phyloP scores from a whole-genome alignment of 2,888 invertebrate species.

The Thecocarcelia acutangulata region DNA sequence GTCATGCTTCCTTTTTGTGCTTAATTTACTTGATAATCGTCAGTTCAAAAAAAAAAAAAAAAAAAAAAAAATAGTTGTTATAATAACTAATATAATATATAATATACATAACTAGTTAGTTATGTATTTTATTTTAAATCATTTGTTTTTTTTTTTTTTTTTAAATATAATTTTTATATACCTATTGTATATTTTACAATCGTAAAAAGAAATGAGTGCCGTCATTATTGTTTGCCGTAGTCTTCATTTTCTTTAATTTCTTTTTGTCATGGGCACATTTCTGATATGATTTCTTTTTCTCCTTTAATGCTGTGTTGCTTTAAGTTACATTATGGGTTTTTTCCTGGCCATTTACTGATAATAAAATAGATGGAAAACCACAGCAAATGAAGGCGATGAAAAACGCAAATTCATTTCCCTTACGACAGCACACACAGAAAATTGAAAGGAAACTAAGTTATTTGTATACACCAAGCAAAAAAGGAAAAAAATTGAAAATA shows the following conservation, averaged over 20 bases:
- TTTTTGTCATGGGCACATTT: constrained; percentile 9
- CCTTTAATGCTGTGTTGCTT: constrained; percentile 27
- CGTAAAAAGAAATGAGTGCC: constrained; percentile 61
- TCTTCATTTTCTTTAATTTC: constrained; percentile 5
- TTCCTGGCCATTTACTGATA: constrained; percentile 51
- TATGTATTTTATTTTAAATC: no score
- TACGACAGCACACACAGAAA: constrained; percentile 48
- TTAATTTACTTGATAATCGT: no score
- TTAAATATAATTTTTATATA: no score
- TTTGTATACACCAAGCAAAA: no score
- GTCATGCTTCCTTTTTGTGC: no score
- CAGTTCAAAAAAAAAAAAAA: no score
- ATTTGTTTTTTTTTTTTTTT: no score
- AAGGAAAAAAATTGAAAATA: background rate
- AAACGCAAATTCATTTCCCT: constrained; percentile 66
- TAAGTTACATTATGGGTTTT: constrained; percentile 38
- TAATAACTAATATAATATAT: no score
- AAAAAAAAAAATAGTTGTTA: no score
- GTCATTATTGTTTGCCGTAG: constrained; percentile 52
- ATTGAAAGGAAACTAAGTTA: constrained; percentile 20
- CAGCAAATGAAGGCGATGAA: constrained; percentile 59
- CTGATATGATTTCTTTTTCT: constrained; percentile 29
- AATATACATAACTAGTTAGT: no score
- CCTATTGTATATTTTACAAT: constrained; percentile 50
- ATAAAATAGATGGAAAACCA: constrained; percentile 46